Percentiles rank a stretch among this genome's conserved stretches.
These are phyloP conservation scores for Trisateles emortualis DNA, from an alignment of 2,888 invertebrate genomes.

Conservation along the genomic window DNA sequence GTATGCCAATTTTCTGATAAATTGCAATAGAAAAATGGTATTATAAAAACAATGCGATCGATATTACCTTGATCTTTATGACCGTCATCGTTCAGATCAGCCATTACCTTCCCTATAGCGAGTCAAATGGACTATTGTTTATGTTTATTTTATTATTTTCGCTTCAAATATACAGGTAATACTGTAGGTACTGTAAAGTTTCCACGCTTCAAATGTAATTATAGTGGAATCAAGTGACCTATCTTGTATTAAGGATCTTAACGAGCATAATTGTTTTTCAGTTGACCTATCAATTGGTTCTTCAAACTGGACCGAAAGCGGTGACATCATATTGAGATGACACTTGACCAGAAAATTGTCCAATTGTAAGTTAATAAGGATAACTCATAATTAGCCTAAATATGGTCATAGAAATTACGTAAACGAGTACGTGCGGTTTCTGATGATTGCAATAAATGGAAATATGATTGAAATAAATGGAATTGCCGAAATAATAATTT, in stretches of 20 bases:
- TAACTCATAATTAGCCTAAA: conserved; percentile 14
- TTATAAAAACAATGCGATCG: background rate
- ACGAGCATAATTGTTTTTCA: conserved; percentile 23
- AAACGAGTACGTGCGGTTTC: background rate
- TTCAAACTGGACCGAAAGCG: conserved; percentile 7
- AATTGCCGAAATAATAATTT: too few species aligned
- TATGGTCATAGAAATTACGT: conserved; percentile 12
- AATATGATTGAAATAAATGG: too few species aligned
- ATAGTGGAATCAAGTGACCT: background rate
- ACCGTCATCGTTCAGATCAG: background rate
- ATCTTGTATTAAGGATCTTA: conserved; percentile 7
- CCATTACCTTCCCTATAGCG: background rate
- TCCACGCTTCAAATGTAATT: too few species aligned
- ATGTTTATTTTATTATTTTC: background rate
- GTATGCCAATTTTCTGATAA: background rate
- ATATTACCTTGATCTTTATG: background rate
- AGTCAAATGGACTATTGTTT: background rate
- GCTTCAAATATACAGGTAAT: background rate
- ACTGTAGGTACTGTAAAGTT: too few species aligned
- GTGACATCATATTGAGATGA: conserved; percentile 12
- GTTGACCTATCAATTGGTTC: conserved; percentile 29
- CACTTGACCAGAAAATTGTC: conserved; percentile 11
- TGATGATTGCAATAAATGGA: too few species aligned
- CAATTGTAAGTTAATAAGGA: conserved; percentile 12
- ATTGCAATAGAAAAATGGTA: background rate